A percentile compares a stretch with the other conserved stretches of the same genome.
Conservation (phyloP, 2,888 invertebrate genomes). For the Orgyia antiqua region DNA sequence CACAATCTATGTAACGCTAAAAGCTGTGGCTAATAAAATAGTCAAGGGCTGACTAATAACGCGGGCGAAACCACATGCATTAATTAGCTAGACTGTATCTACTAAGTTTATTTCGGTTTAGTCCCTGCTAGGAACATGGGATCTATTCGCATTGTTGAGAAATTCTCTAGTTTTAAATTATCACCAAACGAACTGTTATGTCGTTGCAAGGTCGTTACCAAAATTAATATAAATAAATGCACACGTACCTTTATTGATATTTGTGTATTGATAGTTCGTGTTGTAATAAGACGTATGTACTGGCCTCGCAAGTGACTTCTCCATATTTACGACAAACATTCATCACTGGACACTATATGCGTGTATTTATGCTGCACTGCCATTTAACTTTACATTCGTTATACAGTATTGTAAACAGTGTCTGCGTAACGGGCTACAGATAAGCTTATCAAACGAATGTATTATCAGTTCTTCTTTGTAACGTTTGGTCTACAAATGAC, state of each 20-base stretch:
- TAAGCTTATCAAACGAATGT: slow-evolving; percentile 24
- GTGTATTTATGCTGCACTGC: slow-evolving; percentile 6
- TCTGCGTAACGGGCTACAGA: slow-evolving; percentile 25
- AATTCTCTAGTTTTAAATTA: too few relatives aligned
- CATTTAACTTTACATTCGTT: slow-evolving; percentile 5
- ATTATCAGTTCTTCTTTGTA: slow-evolving; percentile 21
- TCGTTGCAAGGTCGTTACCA: too few relatives aligned
- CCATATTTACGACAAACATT: slow-evolving; percentile 28
- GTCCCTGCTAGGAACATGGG: too few relatives aligned
- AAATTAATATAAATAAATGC: not conserved
- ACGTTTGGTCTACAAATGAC: slow-evolving; percentile 8
- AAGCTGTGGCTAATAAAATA: too few relatives aligned
- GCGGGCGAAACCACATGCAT: too few relatives aligned
- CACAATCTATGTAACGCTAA: too few relatives aligned
- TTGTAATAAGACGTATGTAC: slow-evolving; percentile 53
- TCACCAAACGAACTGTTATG: too few relatives aligned
- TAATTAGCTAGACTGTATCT: too few relatives aligned
- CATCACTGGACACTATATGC: not conserved
- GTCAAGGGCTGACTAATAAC: too few relatives aligned
- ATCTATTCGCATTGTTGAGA: too few relatives aligned
- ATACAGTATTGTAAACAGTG: slow-evolving; percentile 16
- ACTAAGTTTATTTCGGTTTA: too few relatives aligned
- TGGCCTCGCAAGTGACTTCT: slow-evolving; percentile 37
- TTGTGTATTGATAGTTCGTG: slow-evolving; percentile 57
- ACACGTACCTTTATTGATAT: slow-evolving; percentile 55